Evolutionary conservation across 2,113 vertebrate species (phyloP).

Genomic region (Furnarius figulus): DNA sequence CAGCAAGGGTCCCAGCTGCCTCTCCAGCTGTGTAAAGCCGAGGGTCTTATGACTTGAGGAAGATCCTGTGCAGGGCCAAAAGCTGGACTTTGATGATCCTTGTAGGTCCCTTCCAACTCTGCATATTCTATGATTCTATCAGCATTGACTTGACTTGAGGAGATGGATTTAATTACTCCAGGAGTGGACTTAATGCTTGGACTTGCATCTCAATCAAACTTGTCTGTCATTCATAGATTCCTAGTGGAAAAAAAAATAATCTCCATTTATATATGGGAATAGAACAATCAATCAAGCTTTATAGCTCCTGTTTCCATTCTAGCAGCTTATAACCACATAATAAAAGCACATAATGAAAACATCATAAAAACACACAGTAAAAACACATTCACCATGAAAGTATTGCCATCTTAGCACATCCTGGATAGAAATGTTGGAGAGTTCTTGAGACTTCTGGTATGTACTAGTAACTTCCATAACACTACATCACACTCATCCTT

Average conservation of each 20-base stretch:
- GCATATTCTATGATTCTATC: not conserved
- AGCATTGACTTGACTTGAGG: not conserved
- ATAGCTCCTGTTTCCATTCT: constrained; percentile 34
- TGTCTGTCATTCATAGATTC: not conserved
- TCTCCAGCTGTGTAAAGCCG: not conserved
- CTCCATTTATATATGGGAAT: constrained; percentile 3
- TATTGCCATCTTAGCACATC: not conserved
- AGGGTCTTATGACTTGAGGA: not conserved
- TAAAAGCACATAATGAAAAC: constrained; percentile 61
- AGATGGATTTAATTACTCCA: not conserved
- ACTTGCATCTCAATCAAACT: not conserved
- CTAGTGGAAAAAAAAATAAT: not conserved
- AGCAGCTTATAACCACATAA: constrained; percentile 57
- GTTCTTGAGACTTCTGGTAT: constrained; percentile 11
- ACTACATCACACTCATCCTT: not conserved
- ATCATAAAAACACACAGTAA: constrained; percentile 55
- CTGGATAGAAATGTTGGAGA: not conserved
- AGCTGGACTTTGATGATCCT: not conserved
- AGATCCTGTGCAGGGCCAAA: not conserved
- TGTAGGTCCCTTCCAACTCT: not conserved
- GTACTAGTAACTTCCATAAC: not conserved
- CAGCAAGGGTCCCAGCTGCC: not conserved
- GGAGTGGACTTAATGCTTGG: not conserved
- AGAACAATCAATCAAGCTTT: constrained; percentile 57
- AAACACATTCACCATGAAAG: constrained; percentile 29